A percentile compares a stretch with the other conserved stretches of the same genome.
These are phyloP conservation scores for Cephus cinctus DNA, from an alignment of 1,140 invertebrate species.

Conservation along the genomic window DNA sequence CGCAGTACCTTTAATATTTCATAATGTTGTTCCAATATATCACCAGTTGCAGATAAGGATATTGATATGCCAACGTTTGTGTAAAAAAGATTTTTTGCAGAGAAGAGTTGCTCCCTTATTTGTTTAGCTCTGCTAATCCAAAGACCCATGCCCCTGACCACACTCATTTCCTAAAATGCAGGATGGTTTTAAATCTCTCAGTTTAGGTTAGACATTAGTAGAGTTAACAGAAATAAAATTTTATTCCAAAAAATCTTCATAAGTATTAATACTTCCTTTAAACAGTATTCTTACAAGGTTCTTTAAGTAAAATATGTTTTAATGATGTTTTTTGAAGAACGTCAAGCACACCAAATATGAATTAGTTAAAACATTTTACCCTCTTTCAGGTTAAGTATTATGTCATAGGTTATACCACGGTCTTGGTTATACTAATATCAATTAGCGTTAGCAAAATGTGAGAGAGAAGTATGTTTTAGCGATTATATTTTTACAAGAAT, in stretches of 20 bases:
- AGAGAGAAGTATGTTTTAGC: no score
- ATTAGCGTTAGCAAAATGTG: no score
- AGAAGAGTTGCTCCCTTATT: conserved; percentile 55
- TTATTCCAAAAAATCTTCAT: not conserved
- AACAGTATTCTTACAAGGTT: not conserved
- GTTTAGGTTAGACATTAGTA: no score
- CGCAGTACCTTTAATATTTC: conserved; percentile 70
- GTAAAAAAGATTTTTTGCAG: conserved; percentile 73
- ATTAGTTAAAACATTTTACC: not conserved
- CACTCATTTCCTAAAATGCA: conserved; percentile 33
- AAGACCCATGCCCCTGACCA: conserved; percentile 20
- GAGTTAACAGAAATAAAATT: not conserved
- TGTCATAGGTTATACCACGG: not conserved
- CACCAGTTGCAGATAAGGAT: conserved; percentile 74
- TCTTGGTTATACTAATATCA: not conserved
- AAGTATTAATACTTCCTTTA: not conserved
- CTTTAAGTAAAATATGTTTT: not conserved
- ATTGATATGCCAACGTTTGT: conserved; percentile 86
- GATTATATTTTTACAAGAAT: no score
- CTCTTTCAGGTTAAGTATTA: not conserved
- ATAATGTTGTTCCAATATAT: conserved; percentile 82
- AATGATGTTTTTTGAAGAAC: not conserved
- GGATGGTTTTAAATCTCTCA: no score
- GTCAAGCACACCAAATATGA: no score
- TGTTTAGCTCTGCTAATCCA: conserved; percentile 20